A percentile compares a stretch with the other conserved stretches of the same genome.
These are phyloP conservation scores for Callyntrura sp. DNA, from an alignment of 2,888 invertebrate species.

Conservation along the genomic window DNA sequence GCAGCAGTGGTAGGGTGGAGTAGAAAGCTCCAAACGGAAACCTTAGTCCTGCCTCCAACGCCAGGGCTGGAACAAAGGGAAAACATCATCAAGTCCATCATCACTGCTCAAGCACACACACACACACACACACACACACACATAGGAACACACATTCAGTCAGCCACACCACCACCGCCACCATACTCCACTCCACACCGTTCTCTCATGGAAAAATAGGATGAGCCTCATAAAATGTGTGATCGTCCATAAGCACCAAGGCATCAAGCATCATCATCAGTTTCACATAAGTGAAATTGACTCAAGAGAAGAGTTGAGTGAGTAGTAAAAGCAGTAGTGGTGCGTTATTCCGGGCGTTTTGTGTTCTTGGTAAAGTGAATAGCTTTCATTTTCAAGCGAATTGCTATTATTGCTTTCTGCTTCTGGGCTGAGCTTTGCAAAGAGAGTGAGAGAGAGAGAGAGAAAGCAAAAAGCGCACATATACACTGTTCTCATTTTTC, in stretches of 20 bases:
- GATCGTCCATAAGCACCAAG: slow-evolving; percentile 29
- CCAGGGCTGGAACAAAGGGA: slow-evolving; percentile 29
- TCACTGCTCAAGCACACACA: too few relatives aligned
- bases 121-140: slow-evolving; percentile 7
- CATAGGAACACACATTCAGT: too few relatives aligned
- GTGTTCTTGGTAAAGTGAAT: too few relatives aligned
- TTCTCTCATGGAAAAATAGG: slow-evolving; percentile 30
- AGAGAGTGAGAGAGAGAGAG: not conserved
- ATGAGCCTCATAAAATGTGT: slow-evolving; percentile 50
- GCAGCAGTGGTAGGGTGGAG: slow-evolving; percentile 20
- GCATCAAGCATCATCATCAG: slow-evolving; percentile 27
- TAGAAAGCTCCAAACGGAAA: slow-evolving; percentile 43
- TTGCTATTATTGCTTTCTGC: too few relatives aligned
- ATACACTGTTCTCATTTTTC: not conserved
- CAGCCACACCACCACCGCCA: not conserved
- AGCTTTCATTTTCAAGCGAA: too few relatives aligned
- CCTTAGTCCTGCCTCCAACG: slow-evolving; percentile 26
- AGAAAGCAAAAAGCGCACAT: slow-evolving; percentile 22
- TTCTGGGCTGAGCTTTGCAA: slow-evolving; percentile 11
- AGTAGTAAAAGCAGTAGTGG: too few relatives aligned
- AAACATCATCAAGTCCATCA: slow-evolving; percentile 18
- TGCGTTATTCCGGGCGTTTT: too few relatives aligned
- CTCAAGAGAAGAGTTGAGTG: slow-evolving; percentile 37
- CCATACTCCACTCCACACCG: too few relatives aligned
- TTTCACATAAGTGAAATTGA: slow-evolving; percentile 48